These are phyloP conservation scores for Clarias magur DNA, from an alignment of 2,113 vertebrate genomes.

Conservation along the genomic window DNA sequence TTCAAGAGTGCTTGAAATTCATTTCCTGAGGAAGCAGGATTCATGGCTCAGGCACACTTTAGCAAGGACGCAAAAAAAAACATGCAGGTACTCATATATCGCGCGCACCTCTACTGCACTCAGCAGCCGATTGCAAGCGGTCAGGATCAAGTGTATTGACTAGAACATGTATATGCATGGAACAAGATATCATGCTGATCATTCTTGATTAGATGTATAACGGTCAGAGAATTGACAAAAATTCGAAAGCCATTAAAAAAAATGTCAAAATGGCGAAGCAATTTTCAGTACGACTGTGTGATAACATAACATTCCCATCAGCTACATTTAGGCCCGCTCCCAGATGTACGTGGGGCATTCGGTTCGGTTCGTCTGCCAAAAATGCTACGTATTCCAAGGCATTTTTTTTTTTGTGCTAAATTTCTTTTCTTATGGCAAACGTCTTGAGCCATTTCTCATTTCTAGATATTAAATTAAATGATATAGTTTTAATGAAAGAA, in stretches of 20 bases:
- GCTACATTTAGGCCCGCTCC: background rate
- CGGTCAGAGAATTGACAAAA: background rate
- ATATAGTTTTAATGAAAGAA: too few relatives aligned
- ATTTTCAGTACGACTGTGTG: background rate
- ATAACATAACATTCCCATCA: background rate
- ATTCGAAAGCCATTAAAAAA: too few relatives aligned
- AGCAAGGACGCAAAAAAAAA: background rate
- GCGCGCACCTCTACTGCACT: background rate
- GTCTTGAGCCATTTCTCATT: background rate
- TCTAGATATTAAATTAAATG: too few relatives aligned
- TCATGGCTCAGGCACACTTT: background rate
- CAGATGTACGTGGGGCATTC: too few relatives aligned
- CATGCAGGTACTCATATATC: background rate
- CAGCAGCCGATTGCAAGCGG: background rate
- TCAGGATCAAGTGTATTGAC: background rate
- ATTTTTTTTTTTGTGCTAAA: too few relatives aligned
- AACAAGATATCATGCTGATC: background rate
- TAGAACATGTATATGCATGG: background rate
- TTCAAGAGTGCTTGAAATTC: background rate
- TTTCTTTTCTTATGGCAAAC: too few relatives aligned
- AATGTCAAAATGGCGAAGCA: background rate
- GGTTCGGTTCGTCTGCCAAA: too few relatives aligned
- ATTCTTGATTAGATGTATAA: background rate
- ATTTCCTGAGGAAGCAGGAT: background rate
- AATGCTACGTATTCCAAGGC: too few relatives aligned